These are phyloP conservation scores for Drosophila stalkeri DNA, from an alignment of 2,888 invertebrate species.

Conservation along the genomic window DNA sequence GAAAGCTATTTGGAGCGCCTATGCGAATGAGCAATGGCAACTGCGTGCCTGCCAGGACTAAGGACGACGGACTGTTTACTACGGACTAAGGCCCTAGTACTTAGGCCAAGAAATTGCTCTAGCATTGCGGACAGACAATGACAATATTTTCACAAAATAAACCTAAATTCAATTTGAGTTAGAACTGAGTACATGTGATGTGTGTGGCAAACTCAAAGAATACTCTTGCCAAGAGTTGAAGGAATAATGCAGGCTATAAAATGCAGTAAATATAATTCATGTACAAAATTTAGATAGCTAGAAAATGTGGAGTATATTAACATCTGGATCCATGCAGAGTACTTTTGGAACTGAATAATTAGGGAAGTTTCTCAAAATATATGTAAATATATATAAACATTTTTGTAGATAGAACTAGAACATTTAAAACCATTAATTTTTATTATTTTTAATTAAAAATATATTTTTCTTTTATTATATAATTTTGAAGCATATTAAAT, in stretches of 20 bases:
- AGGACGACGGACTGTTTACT: neutral
- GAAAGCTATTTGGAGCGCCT: conserved; percentile 59
- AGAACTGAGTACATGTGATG: conserved; percentile 5
- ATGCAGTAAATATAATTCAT: neutral
- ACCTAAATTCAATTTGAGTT: conserved; percentile 66
- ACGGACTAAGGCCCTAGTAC: neutral
- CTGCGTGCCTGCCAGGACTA: conserved; percentile 27
- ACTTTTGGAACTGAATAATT: neutral
- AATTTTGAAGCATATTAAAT: too few relatives aligned
- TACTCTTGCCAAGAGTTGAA: neutral
- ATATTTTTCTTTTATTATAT: too few relatives aligned
- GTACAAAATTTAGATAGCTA: too few relatives aligned
- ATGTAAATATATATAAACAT: too few relatives aligned
- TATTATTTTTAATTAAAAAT: too few relatives aligned
- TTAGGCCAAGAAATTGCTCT: conserved; percentile 14
- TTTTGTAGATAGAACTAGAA: too few relatives aligned
- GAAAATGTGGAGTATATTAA: neutral
- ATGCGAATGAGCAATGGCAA: conserved; percentile 55
- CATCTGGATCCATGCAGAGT: neutral
- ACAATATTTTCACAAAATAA: conserved; percentile 59
- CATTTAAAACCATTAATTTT: too few relatives aligned
- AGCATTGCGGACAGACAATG: conserved; percentile 28
- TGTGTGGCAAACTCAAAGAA: conserved; percentile 1
- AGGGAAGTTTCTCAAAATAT: too few relatives aligned
- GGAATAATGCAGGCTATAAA: neutral